phyloP scores from a whole-genome alignment of 2,888 invertebrate genomes.

The Macrostomum cliftonense region DNA sequence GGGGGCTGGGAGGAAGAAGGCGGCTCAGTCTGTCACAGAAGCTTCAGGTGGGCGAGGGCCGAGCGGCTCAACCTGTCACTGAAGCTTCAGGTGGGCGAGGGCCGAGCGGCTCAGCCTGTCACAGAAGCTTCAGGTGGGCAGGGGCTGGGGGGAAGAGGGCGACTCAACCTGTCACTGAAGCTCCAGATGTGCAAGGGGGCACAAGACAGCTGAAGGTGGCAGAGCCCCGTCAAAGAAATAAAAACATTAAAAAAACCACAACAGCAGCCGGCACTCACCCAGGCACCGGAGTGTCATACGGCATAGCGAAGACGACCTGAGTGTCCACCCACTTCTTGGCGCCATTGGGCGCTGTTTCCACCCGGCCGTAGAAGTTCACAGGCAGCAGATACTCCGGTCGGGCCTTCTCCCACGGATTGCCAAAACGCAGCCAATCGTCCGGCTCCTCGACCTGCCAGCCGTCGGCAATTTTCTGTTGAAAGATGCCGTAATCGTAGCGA shows the following conservation, averaged over 20 bases:
- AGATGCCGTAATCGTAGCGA: conserved; percentile 96
- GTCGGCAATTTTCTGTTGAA: conserved; percentile 79
- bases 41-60: no score
- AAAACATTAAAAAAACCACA: conserved; percentile 41
- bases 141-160: no score
- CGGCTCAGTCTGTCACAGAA: no score
- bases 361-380: conserved; percentile 82
- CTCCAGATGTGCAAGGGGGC: no score
- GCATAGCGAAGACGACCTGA: conserved; percentile 88
- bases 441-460: conserved; percentile 93
- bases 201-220: no score
- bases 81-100: no score
- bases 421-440: conserved; percentile 92
- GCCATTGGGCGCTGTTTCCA: conserved; percentile 61
- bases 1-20: no score
- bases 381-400: conserved; percentile 94
- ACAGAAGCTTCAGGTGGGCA: no score
- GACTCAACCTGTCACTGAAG: no score
- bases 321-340: conserved; percentile 74
- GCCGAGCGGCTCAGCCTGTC: no score
- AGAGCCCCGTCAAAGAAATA: no score
- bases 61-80: no score
- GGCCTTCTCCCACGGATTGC: conserved; percentile 98
- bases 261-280: conserved; percentile 45
- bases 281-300: conserved; percentile 92